These are phyloP conservation scores for Diadegma fenestrale DNA, from an alignment of 2,888 invertebrate genomes.

Conservation along the genomic window DNA sequence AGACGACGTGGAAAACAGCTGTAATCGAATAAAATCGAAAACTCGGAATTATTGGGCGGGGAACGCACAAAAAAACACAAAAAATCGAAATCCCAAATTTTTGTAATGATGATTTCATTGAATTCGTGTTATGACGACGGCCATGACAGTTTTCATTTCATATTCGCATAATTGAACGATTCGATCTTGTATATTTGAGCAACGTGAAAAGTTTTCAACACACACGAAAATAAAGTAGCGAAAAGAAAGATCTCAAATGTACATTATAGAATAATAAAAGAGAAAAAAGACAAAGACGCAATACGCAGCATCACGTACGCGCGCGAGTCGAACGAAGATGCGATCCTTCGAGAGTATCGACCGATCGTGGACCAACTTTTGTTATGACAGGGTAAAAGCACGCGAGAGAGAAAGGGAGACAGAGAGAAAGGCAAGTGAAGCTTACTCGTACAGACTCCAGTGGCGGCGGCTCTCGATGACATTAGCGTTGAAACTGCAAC, in stretches of 20 bases:
- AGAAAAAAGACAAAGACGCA: slow-evolving; percentile 8
- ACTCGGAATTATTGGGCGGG: not conserved
- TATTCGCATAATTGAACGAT: not conserved
- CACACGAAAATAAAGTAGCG: not conserved
- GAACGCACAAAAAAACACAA: not conserved
- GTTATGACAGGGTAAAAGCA: slow-evolving; percentile 46
- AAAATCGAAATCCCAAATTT: not conserved
- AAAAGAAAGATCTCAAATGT: not conserved
- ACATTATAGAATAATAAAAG: not conserved
- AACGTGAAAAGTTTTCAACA: not conserved
- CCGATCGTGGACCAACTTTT: slow-evolving; percentile 67
- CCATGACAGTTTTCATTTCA: slow-evolving; percentile 25
- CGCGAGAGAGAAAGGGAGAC: slow-evolving; percentile 22
- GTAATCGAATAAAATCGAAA: not conserved
- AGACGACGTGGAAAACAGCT: not conserved
- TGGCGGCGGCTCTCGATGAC: slow-evolving; percentile 51
- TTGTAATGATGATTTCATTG: not conserved
- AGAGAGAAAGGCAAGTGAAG: slow-evolving; percentile 28
- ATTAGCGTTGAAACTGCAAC: slow-evolving; percentile 22
- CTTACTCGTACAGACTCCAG: slow-evolving; percentile 51
- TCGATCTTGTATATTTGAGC: not conserved
- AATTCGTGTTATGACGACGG: not conserved
- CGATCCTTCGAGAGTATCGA: slow-evolving; percentile 67
- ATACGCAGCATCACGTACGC: slow-evolving; percentile 42
- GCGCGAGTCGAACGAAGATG: slow-evolving; percentile 43